These are phyloP conservation scores for Bos taurus DNA, from an alignment of 2,113 vertebrate genomes.

Conservation along the genomic window ARS-UCD2.0 NC_037345.1:9253001-9253500, in stretches of 20 bases:
- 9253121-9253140: neutral
- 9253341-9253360: neutral
- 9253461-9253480: neutral
- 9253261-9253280: neutral
- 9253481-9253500: neutral
- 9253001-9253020: neutral
- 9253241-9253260: neutral
- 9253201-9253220: neutral
- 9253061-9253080: neutral
- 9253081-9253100: neutral
- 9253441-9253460: neutral
- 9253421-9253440: neutral
- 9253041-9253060: neutral
- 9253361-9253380: neutral
- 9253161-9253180: neutral
- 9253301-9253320: neutral
- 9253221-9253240: neutral
- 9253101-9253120: neutral
- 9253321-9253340: neutral
- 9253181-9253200: neutral
- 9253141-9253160: neutral
- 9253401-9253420: neutral
- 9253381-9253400: neutral
- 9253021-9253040: neutral
- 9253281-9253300: fast-evolving